phyloP scores from a whole-genome alignment of 2,888 invertebrate species.

The Eumerus sabulonum region DNA sequence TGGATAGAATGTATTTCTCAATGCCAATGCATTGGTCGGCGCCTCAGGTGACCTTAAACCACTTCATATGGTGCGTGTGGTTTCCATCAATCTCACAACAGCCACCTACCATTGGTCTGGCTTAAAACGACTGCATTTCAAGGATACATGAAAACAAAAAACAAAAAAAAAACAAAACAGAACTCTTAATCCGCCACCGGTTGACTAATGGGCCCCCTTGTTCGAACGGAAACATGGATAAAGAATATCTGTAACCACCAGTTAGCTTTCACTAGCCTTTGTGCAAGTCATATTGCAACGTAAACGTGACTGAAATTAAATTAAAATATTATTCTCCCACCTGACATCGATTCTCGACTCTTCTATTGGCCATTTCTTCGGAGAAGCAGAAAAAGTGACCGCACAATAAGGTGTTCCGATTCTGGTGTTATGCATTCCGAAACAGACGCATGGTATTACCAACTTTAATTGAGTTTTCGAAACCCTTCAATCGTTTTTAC shows the following conservation, averaged over 20 bases:
- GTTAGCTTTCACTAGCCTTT: no score
- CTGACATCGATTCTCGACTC: conserved; percentile 30
- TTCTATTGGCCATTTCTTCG: conserved; percentile 16
- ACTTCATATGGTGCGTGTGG: conserved; percentile 31
- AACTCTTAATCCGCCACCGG: conserved; percentile 10
- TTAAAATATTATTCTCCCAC: conserved; percentile 14
- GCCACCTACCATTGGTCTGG: no score
- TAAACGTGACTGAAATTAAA: conserved; percentile 61
- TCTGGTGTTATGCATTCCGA: conserved; percentile 41
- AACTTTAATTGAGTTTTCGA: conserved; percentile 65
- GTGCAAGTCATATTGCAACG: no score
- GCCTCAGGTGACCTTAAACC: conserved; percentile 27
- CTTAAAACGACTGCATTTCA: neutral
- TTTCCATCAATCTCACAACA: neutral
- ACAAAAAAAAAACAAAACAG: no score
- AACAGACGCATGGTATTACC: conserved; percentile 44
- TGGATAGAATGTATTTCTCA: conserved; percentile 43
- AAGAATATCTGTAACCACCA: no score
- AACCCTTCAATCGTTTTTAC: conserved; percentile 21
- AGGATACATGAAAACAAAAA: no score
- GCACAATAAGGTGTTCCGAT: conserved; percentile 37
- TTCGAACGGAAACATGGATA: neutral
- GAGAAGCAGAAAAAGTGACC: neutral
- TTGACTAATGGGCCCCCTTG: conserved; percentile 24
- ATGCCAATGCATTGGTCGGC: conserved; percentile 33